Percentiles rank a stretch among this genome's conserved stretches.
Conservation (phyloP, 2,797 vertebrate genomes). For the Typhlichthys eigenmanni region DNA sequence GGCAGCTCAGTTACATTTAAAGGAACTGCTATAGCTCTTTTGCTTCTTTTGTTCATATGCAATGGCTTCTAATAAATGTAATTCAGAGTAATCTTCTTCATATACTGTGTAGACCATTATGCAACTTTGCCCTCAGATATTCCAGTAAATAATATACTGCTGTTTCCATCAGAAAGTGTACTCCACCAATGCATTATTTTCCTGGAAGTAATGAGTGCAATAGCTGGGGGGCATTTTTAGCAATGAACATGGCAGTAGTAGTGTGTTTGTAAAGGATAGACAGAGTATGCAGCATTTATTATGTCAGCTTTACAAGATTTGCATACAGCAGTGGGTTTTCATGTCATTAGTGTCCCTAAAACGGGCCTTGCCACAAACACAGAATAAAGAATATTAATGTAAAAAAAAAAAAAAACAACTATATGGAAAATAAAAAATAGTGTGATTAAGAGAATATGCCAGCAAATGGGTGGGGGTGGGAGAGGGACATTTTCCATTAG, state of each 20-base stretch:
- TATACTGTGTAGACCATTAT: not conserved
- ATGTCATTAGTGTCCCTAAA: conserved; percentile 7
- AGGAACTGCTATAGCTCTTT: too few species aligned
- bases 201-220: conserved; percentile 9
- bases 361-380: not conserved
- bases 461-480: not conserved
- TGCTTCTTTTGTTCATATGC: not conserved
- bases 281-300: not conserved
- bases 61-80: not conserved
- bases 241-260: conserved; percentile 2
- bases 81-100: not conserved
- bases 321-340: conserved; percentile 3
- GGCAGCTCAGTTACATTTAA: too few species aligned
- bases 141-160: not conserved
- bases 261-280: conserved; percentile 1
- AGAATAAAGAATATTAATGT: not conserved
- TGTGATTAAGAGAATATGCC: not conserved
- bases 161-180: not conserved
- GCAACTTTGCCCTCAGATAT: conserved; percentile 1
- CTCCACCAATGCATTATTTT: not conserved
- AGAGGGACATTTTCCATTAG: not conserved
- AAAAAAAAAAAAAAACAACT: not conserved
- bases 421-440: not conserved
- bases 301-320: conserved; percentile 5
- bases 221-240: not conserved